These are phyloP conservation scores for Blomia tropicalis DNA, from an alignment of 2,888 invertebrate species.

Conservation along the genomic window DNA sequence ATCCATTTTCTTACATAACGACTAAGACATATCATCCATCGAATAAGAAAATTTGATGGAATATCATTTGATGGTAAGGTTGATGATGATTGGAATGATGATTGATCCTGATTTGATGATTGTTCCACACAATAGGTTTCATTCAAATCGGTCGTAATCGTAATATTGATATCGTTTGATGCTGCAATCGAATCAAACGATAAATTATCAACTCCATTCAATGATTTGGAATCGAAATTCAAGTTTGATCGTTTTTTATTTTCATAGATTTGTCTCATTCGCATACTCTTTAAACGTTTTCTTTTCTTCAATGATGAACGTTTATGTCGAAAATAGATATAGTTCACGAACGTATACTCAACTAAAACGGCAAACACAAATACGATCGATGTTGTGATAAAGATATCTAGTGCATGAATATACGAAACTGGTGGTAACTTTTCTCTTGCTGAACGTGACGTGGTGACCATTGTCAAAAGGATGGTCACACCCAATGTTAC, in stretches of 20 bases:
- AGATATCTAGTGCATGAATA: slow-evolving; percentile 30
- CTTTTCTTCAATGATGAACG: slow-evolving; percentile 21
- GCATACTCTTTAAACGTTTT: not conserved
- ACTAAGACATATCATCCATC: too few relatives aligned
- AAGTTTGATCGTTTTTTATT: not conserved
- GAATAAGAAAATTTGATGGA: not conserved
- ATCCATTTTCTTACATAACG: too few relatives aligned
- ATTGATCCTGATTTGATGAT: not conserved
- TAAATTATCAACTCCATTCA: not conserved
- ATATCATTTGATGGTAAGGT: not conserved
- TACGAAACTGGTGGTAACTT: slow-evolving; percentile 30
- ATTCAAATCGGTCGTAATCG: not conserved
- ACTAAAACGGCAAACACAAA: slow-evolving; percentile 30
- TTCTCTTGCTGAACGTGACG: slow-evolving; percentile 28
- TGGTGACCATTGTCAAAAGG: slow-evolving; percentile 30
- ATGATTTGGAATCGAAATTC: not conserved
- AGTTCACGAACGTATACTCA: slow-evolving; percentile 30
- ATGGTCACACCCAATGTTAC: slow-evolving; percentile 29
- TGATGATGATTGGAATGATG: not conserved
- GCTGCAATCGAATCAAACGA: not conserved
- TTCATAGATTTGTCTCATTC: not conserved
- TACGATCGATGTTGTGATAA: slow-evolving; percentile 29
- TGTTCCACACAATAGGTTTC: not conserved
- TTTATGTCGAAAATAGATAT: slow-evolving; percentile 29
- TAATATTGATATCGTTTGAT: not conserved